Evolutionary conservation across 2,888 invertebrate species (phyloP).

Genomic region (Acanthopleura granulata): DNA sequence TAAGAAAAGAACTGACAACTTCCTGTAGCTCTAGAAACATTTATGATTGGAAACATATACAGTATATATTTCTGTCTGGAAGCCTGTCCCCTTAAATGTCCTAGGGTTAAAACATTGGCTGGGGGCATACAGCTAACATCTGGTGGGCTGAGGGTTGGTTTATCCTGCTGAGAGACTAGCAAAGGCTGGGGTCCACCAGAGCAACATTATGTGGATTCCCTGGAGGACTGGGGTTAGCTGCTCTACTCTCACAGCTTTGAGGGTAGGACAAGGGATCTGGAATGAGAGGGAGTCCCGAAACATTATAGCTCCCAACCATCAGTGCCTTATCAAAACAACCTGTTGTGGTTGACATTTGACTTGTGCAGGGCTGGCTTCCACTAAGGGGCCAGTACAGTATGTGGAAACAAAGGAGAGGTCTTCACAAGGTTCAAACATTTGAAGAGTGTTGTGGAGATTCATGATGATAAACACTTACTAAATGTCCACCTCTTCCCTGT

Average conservation of each 20-base stretch:
- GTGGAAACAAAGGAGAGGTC: neutral
- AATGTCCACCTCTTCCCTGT: too few species aligned
- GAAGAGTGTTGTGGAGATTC: too few species aligned
- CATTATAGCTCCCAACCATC: neutral
- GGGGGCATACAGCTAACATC: neutral
- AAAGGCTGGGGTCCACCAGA: neutral
- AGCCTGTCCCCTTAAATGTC: neutral
- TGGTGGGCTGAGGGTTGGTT: neutral
- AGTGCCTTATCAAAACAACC: conserved; percentile 8
- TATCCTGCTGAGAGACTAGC: neutral
- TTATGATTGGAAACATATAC: conserved; percentile 7
- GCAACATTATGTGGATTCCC: too few species aligned
- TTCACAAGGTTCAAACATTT: neutral
- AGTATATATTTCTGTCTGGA: neutral
- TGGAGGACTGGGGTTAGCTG: too few species aligned
- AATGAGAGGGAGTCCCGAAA: neutral
- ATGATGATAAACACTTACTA: too few species aligned
- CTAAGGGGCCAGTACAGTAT: neutral
- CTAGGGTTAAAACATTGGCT: neutral
- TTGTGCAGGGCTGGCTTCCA: neutral
- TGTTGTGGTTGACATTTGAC: conserved; percentile 8
- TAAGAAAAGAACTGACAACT: neutral
- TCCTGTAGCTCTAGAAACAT: neutral
- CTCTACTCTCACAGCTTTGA: too few species aligned
- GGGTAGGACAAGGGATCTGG: neutral